A percentile compares a stretch with the other conserved stretches of the same genome.
Conservation (phyloP, 1,140 invertebrate species). For the Ruditapes philippinarum region DNA sequence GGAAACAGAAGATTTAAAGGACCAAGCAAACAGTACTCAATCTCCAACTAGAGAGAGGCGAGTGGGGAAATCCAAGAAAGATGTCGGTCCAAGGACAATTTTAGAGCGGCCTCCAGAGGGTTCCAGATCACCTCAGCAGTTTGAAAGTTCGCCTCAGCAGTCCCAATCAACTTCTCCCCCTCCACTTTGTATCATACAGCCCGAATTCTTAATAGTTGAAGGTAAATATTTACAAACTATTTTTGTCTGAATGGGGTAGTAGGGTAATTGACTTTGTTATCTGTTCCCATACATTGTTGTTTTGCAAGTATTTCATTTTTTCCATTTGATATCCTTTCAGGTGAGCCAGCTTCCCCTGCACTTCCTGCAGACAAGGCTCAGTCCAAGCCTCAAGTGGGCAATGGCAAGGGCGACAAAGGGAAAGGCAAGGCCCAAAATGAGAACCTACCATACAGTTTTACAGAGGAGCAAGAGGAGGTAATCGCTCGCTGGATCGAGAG, state of each 20-base stretch:
- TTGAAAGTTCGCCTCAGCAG: slow-evolving; percentile 15
- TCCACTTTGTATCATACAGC: slow-evolving; percentile 16
- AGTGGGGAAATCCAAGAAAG: too few relatives aligned
- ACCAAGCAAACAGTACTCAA: slow-evolving; percentile 41
- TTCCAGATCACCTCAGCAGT: not conserved
- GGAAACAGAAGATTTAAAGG: too few relatives aligned
- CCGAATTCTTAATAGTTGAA: slow-evolving; percentile 10
- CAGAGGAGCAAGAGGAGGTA: slow-evolving; percentile 53
- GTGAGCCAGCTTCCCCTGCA: not conserved
- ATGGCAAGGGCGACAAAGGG: not conserved
- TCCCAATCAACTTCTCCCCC: not conserved
- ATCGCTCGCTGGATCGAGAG: slow-evolving; percentile 50
- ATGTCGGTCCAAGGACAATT: slow-evolving; percentile 4
- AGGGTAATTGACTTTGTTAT: not conserved
- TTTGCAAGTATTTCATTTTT: slow-evolving; percentile 10
- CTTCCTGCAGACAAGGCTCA: slow-evolving; percentile 10
- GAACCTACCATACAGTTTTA: slow-evolving; percentile 26
- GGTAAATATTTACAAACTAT: too few relatives aligned
- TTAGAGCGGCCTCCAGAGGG: not conserved
- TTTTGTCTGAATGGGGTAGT: slow-evolving; percentile 4
- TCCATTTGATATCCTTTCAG: not conserved
- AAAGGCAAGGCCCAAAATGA: not conserved
- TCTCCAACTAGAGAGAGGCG: slow-evolving; percentile 21
- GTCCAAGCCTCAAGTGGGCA: slow-evolving; percentile 26
- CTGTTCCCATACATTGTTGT: slow-evolving; percentile 52